Evolutionary conservation across 92 coral and sea anemone genomes (phyloP), one percentile per base, ranked within the genome.

Genomic region (Muricea muricata): DNA sequence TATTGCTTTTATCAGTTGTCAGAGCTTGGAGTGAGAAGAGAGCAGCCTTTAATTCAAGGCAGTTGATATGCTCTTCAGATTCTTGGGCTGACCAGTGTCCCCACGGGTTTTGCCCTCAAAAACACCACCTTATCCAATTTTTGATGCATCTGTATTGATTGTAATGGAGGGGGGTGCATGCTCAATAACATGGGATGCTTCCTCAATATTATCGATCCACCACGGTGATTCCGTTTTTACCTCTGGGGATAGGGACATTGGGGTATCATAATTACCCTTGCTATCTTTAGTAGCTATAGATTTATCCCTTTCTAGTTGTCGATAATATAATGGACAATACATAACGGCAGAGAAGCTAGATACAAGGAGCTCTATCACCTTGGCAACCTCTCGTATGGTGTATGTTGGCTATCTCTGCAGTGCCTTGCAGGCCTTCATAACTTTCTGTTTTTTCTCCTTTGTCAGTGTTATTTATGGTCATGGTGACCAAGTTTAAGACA

Each of bases 81-180:
- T 48, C 56, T 48, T 48, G 87, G 61, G 61, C 23, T 54, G 61
- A 54, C 61, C 61, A 54, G 20, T 54, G 61, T 4, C 61, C 61
- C 61, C 61, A 54, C 61, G 20, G 20, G 61, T 54, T 54, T 20
- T 54, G n/a, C 25, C 61, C 13, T 23, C 61, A 7, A 54, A 23
- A 6, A 23, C 61, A 54, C 61, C 61, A 54, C 61, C 61, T 25
- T 25, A 54, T 54, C 61, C 61, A 54, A 54, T 24, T 24, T 54
- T 54, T 54, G 61, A 54, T 54, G 13, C 61, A 54, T 54, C 61
- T 17, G 61, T 54, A 24, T 15, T 17, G 20, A 54, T 54, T 0
- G 61, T 54, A 24, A 54, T 54, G 15, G 61, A 54, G 15, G 61
- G 61, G 20, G 61, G 61, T 54, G 15, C 61, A 54, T 54, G 61